phyloP scores from a whole-genome alignment of 2,113 vertebrate genomes.

The Seriola aureovittata region DNA sequence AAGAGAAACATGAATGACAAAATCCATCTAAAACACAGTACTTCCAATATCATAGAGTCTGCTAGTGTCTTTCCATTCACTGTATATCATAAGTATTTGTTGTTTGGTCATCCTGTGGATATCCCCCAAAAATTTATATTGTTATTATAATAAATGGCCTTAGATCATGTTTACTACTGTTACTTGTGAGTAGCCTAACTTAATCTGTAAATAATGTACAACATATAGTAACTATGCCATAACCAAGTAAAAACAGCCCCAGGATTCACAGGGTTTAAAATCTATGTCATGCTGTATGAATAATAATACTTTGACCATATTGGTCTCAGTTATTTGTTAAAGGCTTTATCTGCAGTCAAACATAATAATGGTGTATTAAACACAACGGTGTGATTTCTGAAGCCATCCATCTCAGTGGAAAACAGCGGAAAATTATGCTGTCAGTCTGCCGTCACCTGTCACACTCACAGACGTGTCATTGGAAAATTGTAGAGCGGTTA shows the following conservation, averaged over 20 bases:
- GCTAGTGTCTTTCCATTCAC: too few species aligned
- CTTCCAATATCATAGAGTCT: too few species aligned
- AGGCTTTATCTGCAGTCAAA: neutral
- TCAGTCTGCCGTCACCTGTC: constrained; percentile 42
- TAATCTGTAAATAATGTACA: too few species aligned
- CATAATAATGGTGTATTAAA: neutral
- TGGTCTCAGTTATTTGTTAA: neutral
- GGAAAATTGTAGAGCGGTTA: constrained; percentile 15
- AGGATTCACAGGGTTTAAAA: neutral
- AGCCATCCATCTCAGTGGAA: constrained; percentile 15
- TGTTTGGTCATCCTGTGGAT: too few species aligned
- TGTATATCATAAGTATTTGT: too few species aligned
- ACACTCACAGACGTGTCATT: constrained; percentile 32
- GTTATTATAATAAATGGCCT: too few species aligned
- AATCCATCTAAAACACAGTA: too few species aligned
- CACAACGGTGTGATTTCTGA: constrained; percentile 6
- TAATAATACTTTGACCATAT: neutral
- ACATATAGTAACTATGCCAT: too few species aligned
- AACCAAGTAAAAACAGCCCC: neutral
- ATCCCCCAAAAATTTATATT: too few species aligned
- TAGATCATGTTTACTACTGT: too few species aligned
- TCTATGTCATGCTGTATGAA: neutral
- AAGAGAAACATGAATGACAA: too few species aligned
- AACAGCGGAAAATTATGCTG: constrained; percentile 19
- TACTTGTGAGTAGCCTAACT: too few species aligned